Conservation (phyloP, 1,140 invertebrate species). For the Alviniconcha marisindica region DNA sequence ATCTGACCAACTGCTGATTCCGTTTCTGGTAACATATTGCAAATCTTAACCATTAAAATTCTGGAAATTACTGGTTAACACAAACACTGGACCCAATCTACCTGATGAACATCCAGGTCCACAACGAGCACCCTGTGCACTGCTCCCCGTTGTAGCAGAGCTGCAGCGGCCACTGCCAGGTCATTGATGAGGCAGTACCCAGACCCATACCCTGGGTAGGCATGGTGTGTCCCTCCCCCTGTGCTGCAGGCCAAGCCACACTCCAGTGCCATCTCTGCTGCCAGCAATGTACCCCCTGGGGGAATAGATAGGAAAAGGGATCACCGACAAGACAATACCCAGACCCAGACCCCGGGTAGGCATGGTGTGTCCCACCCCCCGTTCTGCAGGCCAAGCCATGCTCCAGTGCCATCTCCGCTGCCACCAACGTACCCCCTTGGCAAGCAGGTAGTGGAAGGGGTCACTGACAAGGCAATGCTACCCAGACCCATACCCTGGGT, state of each 20-base stretch:
- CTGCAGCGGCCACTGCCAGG: constrained; percentile 67
- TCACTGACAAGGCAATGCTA: constrained; percentile 75
- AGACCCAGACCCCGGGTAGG: constrained; percentile 68
- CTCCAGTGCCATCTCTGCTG: constrained; percentile 61
- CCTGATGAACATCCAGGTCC: constrained; percentile 75
- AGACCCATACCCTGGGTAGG: constrained; percentile 68
- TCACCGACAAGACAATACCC: constrained; percentile 74
- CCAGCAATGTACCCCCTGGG: constrained; percentile 69
- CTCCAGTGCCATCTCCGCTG: constrained; percentile 60
- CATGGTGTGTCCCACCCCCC: constrained; percentile 74
- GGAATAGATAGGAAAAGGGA: too few relatives aligned
- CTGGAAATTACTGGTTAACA: too few relatives aligned
- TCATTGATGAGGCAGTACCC: constrained; percentile 75
- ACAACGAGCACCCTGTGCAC: constrained; percentile 69
- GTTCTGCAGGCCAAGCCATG: constrained; percentile 71
- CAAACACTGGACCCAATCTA: too few relatives aligned
- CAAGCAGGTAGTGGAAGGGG: too few relatives aligned
- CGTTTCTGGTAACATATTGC: too few relatives aligned
- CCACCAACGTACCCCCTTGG: constrained; percentile 70
- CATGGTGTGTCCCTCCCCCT: constrained; percentile 74
- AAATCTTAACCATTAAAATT: too few relatives aligned
- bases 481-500: constrained; percentile 67
- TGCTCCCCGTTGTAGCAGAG: constrained; percentile 49
- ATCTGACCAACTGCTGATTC: too few relatives aligned
- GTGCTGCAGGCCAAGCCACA: constrained; percentile 71